Evolutionary conservation across 2,113 vertebrate genomes (phyloP), one percentile per base, ranked within the genome.

Genomic region (Emydura subglobosa): DNA sequence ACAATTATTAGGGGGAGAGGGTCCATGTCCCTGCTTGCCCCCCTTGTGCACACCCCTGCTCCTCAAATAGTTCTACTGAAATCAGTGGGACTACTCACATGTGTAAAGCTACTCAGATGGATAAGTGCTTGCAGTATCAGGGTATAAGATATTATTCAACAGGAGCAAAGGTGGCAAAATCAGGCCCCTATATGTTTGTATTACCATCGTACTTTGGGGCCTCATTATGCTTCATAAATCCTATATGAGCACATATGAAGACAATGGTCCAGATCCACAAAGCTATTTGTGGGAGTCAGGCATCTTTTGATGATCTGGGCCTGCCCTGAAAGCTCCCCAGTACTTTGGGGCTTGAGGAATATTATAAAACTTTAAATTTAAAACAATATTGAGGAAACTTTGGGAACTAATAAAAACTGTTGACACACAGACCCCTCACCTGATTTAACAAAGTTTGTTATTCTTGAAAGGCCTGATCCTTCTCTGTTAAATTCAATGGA

Each of bases 121-220:
- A 0, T 1, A 29, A 0, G 1, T 68, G 85, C 50, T 3, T 1
- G 25, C 2, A 7, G 17, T n/a, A 5, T 22, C 6, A n/a, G 21
- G 31, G 31, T 19, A 12, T n/a, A 57, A 25, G 1, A 0, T 5
- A 39, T 2, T 50, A 31, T 1, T 50, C 27, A 49, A 50, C 14
- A 47, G 10, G 27, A 47, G 72, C 17, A 79, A 5, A 57, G 2
- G 50, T 83, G 79, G 49, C 0, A 1, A 55, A 53, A 25, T 27
- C 81, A 7, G 81, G 82, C 80, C 34, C 49, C 27, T 34, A 5
- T 65, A 10, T 68, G 34, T 68, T 68, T 68, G 7, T n/a, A 68
- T 68, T 68, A 68, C 65, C 65, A 39, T 21, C 14, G 4, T n/a
- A n/a, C 17, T 11, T n/a, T 68, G 31, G 65, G 65, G 34, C 61